Evolutionary conservation across 2,888 invertebrate genomes (phyloP).

Genomic region (Acrobasis consociella): DNA sequence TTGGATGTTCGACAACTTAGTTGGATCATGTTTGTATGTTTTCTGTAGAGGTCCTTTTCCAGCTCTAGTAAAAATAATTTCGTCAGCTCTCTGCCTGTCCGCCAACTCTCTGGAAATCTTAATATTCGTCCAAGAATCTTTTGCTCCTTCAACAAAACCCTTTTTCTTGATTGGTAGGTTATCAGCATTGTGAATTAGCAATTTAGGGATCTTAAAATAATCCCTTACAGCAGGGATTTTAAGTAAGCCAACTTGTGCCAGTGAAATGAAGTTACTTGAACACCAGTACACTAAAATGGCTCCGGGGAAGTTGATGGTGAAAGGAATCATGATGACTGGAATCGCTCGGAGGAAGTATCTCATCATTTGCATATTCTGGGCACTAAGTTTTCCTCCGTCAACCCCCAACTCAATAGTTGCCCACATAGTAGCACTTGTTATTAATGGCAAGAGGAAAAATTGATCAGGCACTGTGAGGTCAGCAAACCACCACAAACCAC

Average conservation of each 20-base stretch:
- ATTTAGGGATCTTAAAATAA: conserved; percentile 88
- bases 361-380: conserved; percentile 87
- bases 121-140: conserved; percentile 92
- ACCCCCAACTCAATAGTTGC: conserved; percentile 92
- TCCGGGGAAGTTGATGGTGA: conserved; percentile 93
- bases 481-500: conserved; percentile 96
- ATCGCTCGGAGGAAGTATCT: conserved; percentile 89
- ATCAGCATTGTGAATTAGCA: conserved; percentile 81
- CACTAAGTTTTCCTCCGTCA: conserved; percentile 86
- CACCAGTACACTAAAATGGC: conserved; percentile 96
- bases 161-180: conserved; percentile 87
- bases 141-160: conserved; percentile 89
- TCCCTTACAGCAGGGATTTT: conserved; percentile 88
- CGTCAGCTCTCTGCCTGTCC: conserved; percentile 89
- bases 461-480: conserved; percentile 97
- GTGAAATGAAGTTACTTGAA: conserved; percentile 92
- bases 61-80: conserved; percentile 90
- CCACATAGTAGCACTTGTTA: conserved; percentile 92
- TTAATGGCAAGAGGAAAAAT: conserved; percentile 91
- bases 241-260: conserved; percentile 90
- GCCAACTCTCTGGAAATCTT: conserved; percentile 90
- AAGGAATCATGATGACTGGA: conserved; percentile 91
- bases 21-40: conserved; percentile 94
- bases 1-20: conserved; percentile 79
- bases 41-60: conserved; percentile 94